Conservation (phyloP, 2,797 vertebrate genomes). For the Uromys caudimaculatus region DNA sequence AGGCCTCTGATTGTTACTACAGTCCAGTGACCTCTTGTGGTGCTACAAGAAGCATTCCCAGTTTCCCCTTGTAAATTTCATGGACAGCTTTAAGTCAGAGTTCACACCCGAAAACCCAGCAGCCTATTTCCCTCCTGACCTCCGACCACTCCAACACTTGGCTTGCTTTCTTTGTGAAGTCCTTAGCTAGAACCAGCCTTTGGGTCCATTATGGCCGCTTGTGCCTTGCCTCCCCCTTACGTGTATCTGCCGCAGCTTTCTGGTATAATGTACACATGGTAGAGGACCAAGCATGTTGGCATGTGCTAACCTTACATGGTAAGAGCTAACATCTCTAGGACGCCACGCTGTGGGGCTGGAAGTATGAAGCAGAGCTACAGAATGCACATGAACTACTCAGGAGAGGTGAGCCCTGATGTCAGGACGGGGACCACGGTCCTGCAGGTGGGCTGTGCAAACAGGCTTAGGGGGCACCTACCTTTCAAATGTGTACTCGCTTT, state of each 20-base stretch:
- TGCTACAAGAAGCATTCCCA: neutral
- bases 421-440: neutral
- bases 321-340: neutral
- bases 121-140: neutral
- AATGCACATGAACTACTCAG: rapidly evolving
- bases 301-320: rapidly evolving
- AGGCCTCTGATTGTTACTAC: neutral
- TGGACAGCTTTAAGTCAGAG: neutral
- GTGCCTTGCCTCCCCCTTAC: no score
- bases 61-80: neutral
- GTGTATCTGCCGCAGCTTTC: neutral
- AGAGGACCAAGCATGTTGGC: neutral
- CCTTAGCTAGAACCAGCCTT: neutral
- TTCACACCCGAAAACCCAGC: neutral
- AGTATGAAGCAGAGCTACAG: neutral
- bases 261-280: rapidly evolving
- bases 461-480: conserved; percentile 87
- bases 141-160: no score
- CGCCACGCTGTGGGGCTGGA: neutral
- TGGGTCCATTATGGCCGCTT: neutral
- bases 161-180: rapidly evolving
- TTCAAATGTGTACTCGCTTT: conserved; percentile 97
- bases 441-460: rapidly evolving
- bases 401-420: neutral
- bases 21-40: neutral